Evolutionary conservation across 1,140 invertebrate genomes (phyloP).

Genomic region (Paralvinella palmiformis): DNA sequence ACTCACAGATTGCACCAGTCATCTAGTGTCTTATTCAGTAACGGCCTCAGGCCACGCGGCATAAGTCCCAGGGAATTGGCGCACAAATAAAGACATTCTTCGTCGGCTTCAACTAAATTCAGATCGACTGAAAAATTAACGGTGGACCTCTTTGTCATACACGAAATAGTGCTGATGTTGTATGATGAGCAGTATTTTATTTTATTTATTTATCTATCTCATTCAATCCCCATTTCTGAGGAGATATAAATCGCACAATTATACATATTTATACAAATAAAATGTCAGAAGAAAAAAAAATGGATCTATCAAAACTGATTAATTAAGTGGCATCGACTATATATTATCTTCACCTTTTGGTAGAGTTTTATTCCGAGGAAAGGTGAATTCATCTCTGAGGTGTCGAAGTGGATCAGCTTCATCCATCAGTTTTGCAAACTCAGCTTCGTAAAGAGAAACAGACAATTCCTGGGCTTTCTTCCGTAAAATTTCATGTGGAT

Average conservation of each 20-base stretch:
- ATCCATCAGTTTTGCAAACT: conserved; percentile 51
- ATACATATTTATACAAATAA: neutral
- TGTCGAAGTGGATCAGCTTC: conserved; percentile 41
- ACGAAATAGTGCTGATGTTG: neutral
- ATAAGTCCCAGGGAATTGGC: conserved; percentile 58
- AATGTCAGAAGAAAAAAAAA: neutral
- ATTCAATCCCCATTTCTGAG: neutral
- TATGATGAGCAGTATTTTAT: neutral
- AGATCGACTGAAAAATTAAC: conserved; percentile 41
- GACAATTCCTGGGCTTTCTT: too few relatives aligned
- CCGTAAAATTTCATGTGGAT: too few relatives aligned
- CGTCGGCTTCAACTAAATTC: conserved; percentile 40
- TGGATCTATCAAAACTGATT: neutral
- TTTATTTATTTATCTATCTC: neutral
- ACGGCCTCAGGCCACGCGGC: conserved; percentile 46
- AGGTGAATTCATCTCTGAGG: conserved; percentile 45
- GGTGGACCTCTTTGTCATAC: neutral
- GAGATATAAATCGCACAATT: neutral
- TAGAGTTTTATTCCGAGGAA: conserved; percentile 50
- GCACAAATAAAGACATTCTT: conserved; percentile 56
- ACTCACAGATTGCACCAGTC: conserved; percentile 53
- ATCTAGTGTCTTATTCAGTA: conserved; percentile 48
- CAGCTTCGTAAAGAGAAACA: too few relatives aligned
- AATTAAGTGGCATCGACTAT: neutral
- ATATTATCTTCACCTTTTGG: conserved; percentile 38